Conservation (phyloP, 2,113 vertebrate genomes). For the Megaceryle maxima region DNA sequence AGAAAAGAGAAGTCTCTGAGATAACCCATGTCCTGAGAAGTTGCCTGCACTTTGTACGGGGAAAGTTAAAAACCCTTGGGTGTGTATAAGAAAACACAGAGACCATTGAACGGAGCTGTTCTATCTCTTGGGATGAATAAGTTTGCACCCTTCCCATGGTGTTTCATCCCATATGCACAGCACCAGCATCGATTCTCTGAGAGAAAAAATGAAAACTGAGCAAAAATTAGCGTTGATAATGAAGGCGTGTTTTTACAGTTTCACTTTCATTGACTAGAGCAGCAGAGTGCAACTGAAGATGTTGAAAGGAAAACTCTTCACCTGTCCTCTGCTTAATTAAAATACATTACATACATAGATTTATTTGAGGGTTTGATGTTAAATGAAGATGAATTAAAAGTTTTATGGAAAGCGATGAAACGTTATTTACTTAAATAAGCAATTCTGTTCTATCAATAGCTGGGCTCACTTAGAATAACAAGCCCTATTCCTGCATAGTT, state of each 20-base stretch:
- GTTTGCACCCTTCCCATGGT: background rate
- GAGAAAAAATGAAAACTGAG: conserved; percentile 6
- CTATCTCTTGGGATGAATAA: background rate
- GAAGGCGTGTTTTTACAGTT: conserved; percentile 38
- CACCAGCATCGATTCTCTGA: background rate
- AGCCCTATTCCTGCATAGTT: background rate
- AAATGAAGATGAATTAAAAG: conserved; percentile 69
- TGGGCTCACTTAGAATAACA: background rate
- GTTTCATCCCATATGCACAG: background rate
- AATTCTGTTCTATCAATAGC: conserved; percentile 42
- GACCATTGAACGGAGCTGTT: background rate
- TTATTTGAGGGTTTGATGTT: conserved; percentile 55
- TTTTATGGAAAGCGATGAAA: conserved; percentile 48
- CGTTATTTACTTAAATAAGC: conserved; percentile 45
- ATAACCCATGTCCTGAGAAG: background rate
- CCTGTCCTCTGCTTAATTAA: conserved; percentile 55
- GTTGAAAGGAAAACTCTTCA: conserved; percentile 59
- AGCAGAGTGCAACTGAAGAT: conserved; percentile 48
- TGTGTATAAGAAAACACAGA: background rate
- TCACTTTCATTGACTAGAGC: conserved; percentile 47
- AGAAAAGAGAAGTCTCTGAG: background rate
- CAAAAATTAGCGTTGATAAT: conserved; percentile 53
- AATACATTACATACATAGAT: conserved; percentile 57
- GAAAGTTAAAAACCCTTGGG: background rate
- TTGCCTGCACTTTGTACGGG: background rate